Evolutionary conservation across 2,797 vertebrate species (phyloP).

Genomic region (Sebastes itinus): DNA sequence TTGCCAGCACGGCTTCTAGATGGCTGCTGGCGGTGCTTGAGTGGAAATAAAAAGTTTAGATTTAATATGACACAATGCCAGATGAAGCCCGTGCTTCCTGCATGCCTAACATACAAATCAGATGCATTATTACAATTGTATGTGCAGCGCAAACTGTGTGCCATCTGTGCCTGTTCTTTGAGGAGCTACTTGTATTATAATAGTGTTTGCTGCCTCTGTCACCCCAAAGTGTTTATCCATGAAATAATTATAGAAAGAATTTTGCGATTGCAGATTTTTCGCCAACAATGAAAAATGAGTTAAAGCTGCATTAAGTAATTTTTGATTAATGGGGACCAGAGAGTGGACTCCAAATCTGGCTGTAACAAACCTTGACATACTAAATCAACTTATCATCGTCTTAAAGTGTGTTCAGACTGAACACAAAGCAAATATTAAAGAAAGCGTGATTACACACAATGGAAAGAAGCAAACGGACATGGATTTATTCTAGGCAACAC

Average conservation of each 20-base stretch:
- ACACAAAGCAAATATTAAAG: not conserved
- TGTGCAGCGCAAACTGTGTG: conserved; percentile 26
- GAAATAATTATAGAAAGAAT: not conserved
- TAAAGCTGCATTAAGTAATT: not conserved
- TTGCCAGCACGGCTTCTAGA: not conserved
- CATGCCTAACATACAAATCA: conserved; percentile 37
- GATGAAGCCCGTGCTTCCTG: conserved; percentile 36
- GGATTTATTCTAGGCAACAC: not conserved
- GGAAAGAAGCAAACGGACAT: not conserved
- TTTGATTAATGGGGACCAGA: not conserved
- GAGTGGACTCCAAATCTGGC: not conserved
- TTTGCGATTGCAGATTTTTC: not conserved
- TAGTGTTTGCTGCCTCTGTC: conserved; percentile 7
- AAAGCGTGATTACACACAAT: not conserved
- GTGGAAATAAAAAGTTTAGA: conserved; percentile 33
- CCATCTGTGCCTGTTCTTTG: conserved; percentile 51
- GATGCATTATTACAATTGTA: conserved; percentile 47
- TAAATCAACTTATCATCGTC: not conserved
- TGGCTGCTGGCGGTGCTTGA: conserved; percentile 12
- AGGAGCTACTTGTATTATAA: conserved; percentile 24
- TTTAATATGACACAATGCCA: conserved; percentile 36
- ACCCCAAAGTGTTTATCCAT: not conserved
- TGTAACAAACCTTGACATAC: not conserved
- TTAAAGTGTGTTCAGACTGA: not conserved
- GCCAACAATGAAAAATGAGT: not conserved